Evolutionary conservation across 2,888 invertebrate species (phyloP).

Genomic region (Eilema sororculum): DNA sequence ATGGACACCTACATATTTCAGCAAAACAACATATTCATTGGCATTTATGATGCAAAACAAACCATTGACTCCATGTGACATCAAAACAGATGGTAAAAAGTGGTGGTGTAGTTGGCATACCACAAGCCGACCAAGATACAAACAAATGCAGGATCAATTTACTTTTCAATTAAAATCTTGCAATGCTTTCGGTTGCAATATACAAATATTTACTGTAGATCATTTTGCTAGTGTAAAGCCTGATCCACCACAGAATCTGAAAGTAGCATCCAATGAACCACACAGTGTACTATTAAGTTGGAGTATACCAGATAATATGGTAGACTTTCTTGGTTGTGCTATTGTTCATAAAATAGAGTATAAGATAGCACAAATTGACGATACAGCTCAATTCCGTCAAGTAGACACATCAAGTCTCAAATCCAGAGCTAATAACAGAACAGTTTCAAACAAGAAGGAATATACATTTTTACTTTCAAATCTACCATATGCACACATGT

Average conservation of each 20-base stretch:
- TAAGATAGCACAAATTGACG: slow-evolving; percentile 81
- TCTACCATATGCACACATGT: slow-evolving; percentile 89
- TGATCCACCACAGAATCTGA: slow-evolving; percentile 66
- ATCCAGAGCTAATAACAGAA: slow-evolving; percentile 61
- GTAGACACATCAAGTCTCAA: slow-evolving; percentile 66
- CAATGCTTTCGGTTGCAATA: slow-evolving; percentile 88
- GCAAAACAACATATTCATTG: slow-evolving; percentile 64
- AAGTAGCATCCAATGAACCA: slow-evolving; percentile 61
- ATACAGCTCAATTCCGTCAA: slow-evolving; percentile 74
- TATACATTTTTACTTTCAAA: slow-evolving; percentile 81
- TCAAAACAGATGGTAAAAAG: slow-evolving; percentile 45
- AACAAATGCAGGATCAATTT: slow-evolving; percentile 79
- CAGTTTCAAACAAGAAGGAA: slow-evolving; percentile 70
- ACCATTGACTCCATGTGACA: slow-evolving; percentile 56
- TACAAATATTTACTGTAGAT: slow-evolving; percentile 85
- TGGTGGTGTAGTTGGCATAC: slow-evolving; percentile 71
- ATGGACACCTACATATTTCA: slow-evolving; percentile 88
- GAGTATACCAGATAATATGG: slow-evolving; percentile 72
- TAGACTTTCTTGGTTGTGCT: slow-evolving; percentile 68
- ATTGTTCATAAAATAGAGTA: slow-evolving; percentile 80
- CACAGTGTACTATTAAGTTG: slow-evolving; percentile 77
- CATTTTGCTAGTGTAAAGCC: slow-evolving; percentile 85
- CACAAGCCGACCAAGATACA: slow-evolving; percentile 72
- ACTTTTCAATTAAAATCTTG: slow-evolving; percentile 87
- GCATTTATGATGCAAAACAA: slow-evolving; percentile 64